These are phyloP conservation scores for Drosophila infuscata DNA, from an alignment of 2,888 invertebrate genomes.

Conservation along the genomic window DNA sequence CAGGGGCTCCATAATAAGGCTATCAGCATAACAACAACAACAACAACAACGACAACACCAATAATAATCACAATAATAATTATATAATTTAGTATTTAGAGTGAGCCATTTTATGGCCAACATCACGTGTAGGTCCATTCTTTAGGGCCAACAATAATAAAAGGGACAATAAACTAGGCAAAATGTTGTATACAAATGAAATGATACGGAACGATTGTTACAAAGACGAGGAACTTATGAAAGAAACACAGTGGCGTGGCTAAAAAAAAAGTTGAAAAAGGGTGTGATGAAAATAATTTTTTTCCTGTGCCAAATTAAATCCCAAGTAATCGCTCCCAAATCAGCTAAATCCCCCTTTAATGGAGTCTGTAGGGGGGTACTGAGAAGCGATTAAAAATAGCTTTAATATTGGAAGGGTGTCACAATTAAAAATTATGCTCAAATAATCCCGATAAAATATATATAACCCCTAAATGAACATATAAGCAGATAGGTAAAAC, in stretches of 20 bases:
- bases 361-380: background rate
- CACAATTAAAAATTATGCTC: background rate
- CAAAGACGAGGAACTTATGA: slow-evolving; percentile 12
- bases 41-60: slow-evolving; percentile 19
- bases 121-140: slow-evolving; percentile 36
- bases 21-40: slow-evolving; percentile 35
- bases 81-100: slow-evolving; percentile 70
- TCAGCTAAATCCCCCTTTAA: background rate
- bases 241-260: slow-evolving; percentile 46
- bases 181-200: slow-evolving; percentile 42
- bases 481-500: too few relatives aligned
- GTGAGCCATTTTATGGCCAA: slow-evolving; percentile 48
- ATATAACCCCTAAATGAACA: background rate
- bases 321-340: background rate
- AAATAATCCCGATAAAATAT: background rate
- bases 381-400: too few relatives aligned
- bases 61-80: slow-evolving; percentile 55
- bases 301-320: background rate
- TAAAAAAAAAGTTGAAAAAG: too few relatives aligned
- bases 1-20: slow-evolving; percentile 47
- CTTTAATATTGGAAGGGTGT: too few relatives aligned
- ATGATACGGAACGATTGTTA: slow-evolving; percentile 31
- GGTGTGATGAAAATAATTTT: background rate
- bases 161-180: slow-evolving; percentile 64
- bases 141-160: slow-evolving; percentile 31